Evolutionary conservation across 35 echinoderm and acorn worm genomes (phyloP).

Genomic region (Amphiura filiformis): DNA sequence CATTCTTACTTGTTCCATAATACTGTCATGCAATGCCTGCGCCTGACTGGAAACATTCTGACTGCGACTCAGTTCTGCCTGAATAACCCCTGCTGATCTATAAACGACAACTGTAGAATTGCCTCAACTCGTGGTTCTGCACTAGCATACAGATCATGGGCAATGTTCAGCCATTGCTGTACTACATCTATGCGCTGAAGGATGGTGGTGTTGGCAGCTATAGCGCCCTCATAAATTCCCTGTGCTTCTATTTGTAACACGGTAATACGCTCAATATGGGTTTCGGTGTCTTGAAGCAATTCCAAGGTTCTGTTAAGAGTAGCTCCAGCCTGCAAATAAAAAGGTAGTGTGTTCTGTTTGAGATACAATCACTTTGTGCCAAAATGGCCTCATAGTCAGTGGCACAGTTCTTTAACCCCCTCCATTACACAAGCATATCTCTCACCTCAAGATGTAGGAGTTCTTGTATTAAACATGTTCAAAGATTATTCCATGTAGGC

Average conservation of each 20-base stretch:
- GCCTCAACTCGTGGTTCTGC: neutral
- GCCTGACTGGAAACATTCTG: constrained; percentile 50
- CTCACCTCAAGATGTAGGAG: too few relatives aligned
- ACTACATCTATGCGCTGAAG: neutral
- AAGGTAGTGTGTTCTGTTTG: too few relatives aligned
- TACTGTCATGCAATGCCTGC: constrained; percentile 18
- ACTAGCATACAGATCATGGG: constrained; percentile 10
- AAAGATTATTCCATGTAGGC: too few relatives aligned
- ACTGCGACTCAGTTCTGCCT: constrained; percentile 42
- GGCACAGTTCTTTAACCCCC: too few relatives aligned
- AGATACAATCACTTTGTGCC: too few relatives aligned
- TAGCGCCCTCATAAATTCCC: neutral
- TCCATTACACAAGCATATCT: too few relatives aligned
- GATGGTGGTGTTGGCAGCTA: constrained; percentile 17
- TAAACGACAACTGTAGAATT: constrained; percentile 5
- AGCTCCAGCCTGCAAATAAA: too few relatives aligned
- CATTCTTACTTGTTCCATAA: constrained; percentile 41
- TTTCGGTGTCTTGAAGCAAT: too few relatives aligned
- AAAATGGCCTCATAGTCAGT: too few relatives aligned
- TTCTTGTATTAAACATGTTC: too few relatives aligned
- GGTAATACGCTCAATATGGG: constrained; percentile 25
- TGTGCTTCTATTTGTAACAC: constrained; percentile 15
- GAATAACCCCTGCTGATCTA: constrained; percentile 6
- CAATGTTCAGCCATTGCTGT: neutral
- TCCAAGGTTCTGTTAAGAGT: too few relatives aligned